Percentiles rank a stretch among this genome's conserved stretches.
These are phyloP conservation scores for Trypoxylus dichotomus DNA, from an alignment of 1,140 invertebrate genomes.

Conservation along the genomic window DNA sequence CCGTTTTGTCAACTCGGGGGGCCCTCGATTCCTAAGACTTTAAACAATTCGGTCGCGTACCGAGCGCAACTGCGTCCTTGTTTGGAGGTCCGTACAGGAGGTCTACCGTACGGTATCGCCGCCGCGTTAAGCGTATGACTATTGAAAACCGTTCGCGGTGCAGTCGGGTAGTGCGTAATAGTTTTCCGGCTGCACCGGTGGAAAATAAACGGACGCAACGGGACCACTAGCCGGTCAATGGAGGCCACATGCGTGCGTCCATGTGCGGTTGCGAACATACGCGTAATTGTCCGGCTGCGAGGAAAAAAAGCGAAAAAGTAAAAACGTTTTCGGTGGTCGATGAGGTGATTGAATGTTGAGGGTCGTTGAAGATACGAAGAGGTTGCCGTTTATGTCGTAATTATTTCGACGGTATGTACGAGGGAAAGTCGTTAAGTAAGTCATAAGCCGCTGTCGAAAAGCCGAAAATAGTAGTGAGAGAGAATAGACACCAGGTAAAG, in stretches of 20 bases:
- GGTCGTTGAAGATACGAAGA: too few relatives aligned
- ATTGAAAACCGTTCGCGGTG: background rate
- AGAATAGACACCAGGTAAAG: too few relatives aligned
- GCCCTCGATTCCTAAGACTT: slow-evolving; percentile 17
- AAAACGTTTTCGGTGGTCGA: slow-evolving; percentile 7
- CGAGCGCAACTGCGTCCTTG: background rate
- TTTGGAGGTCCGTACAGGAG: slow-evolving; percentile 26
- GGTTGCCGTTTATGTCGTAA: too few relatives aligned
- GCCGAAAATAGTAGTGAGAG: too few relatives aligned
- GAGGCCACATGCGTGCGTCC: slow-evolving; percentile 6
- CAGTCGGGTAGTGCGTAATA: background rate
- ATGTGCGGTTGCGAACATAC: slow-evolving; percentile 4
- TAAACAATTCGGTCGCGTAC: slow-evolving; percentile 15
- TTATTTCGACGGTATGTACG: too few relatives aligned
- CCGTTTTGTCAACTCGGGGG: slow-evolving; percentile 28
- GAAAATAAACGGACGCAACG: background rate
- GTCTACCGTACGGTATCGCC: too few relatives aligned
- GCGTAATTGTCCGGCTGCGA: slow-evolving; percentile 10
- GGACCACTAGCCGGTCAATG: background rate
- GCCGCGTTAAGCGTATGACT: background rate
- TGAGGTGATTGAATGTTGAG: background rate
- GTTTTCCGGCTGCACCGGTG: background rate
- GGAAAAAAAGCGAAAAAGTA: background rate
- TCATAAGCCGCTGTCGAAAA: too few relatives aligned
- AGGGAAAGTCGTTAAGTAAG: too few relatives aligned